Base-by-base conservation (phyloP, 2,888 invertebrate species). In the Patella caerulea region DNA sequence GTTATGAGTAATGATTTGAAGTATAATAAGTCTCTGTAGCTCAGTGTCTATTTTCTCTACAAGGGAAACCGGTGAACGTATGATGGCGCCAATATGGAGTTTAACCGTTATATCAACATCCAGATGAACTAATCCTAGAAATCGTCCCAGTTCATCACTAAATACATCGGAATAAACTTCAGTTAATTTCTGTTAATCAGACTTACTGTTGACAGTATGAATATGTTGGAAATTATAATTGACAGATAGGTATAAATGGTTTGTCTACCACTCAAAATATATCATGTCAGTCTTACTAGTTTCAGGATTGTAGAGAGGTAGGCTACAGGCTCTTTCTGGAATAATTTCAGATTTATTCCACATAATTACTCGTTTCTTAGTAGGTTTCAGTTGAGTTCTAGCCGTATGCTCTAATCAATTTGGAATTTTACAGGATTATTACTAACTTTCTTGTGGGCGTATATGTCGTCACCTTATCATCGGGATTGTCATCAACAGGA, bases 341-440 rank as follows among this genome's bases (percentile, higher is more conserved):
- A 80, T 77, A 14, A 77, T 54, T 15, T 53, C 4, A 45, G 76
- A 24, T 34, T 78, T 79, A 65, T 84, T 80, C 81, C 79, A 82
- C 80, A 80, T 81, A 54, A 55, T 71, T n/a, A 83, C 74, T 19
- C 29, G 72, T 9, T 59, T 73, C 14, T 72, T 75, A 19, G 54
- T 74, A n/a, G 73, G 79, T 52, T 70, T 72, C 7, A 78, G 55
- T 59, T 75, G 56, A 14, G 53, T 2, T 34, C 34, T 54, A 45
- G 19, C 14, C 7, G 72, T 11, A 80, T 80, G 17, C 79, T 83
- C 55, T 75, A 80, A 55, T 83, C 81, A 53, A 83, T 54, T 59
- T 85, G 83, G 71, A 82, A 82, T 17, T 72, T 65, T 0, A 82
- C 77, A 34, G 2, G 34, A 34, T 34, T 34, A 34, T 34, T 34